A percentile compares a stretch with the other conserved stretches of the same genome.
Conservation (phyloP, 2,888 invertebrate species). For the Agrypnus murinus region DNA sequence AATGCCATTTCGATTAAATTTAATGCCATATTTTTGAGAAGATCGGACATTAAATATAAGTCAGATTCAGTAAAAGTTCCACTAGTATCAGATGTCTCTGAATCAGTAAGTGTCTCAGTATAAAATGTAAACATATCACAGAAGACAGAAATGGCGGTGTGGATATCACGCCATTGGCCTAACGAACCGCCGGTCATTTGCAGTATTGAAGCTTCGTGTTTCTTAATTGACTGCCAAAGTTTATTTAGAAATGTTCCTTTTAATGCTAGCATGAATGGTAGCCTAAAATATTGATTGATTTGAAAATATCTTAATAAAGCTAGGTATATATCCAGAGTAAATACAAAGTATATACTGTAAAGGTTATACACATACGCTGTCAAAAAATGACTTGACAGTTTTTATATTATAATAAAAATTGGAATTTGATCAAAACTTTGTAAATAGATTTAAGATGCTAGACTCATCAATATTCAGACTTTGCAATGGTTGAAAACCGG, state of each 20-base stretch:
- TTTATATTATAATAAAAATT: too few relatives aligned
- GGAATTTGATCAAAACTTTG: too few relatives aligned
- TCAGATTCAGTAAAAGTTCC: conserved; percentile 67
- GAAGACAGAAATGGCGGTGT: conserved; percentile 68
- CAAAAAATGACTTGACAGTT: too few relatives aligned
- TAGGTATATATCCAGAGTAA: too few relatives aligned
- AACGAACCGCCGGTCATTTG: conserved; percentile 63
- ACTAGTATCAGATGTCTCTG: conserved; percentile 69
- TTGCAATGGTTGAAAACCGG: too few relatives aligned
- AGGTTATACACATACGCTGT: too few relatives aligned
- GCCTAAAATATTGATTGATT: conserved; percentile 57
- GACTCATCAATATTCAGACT: too few relatives aligned
- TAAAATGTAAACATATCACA: conserved; percentile 71
- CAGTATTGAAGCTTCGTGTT: conserved; percentile 59
- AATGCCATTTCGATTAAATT: conserved; percentile 69
- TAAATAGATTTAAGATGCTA: too few relatives aligned
- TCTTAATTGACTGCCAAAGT: conserved; percentile 66
- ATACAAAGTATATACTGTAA: too few relatives aligned
- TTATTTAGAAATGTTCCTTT: conserved; percentile 67
- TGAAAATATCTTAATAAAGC: too few relatives aligned
- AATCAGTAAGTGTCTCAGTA: conserved; percentile 69
- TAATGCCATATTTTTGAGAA: conserved; percentile 67
- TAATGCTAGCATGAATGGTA: conserved; percentile 68
- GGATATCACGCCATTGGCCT: conserved; percentile 66
- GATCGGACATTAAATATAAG: conserved; percentile 66